These are phyloP conservation scores for Cloeon dipterum DNA, from an alignment of 2,888 invertebrate genomes.

Conservation along the genomic window DNA sequence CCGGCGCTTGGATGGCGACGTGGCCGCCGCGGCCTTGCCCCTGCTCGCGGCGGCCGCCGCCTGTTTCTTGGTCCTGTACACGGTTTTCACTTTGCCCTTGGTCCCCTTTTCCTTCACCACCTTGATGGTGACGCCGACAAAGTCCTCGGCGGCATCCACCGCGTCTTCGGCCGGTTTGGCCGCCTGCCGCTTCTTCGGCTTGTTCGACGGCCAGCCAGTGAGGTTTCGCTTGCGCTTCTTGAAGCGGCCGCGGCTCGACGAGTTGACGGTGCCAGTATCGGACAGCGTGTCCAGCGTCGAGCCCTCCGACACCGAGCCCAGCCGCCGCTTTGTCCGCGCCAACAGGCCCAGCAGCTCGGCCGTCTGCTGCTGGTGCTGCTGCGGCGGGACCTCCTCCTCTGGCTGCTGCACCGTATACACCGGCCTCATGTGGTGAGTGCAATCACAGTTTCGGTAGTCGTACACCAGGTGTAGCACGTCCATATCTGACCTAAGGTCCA, in stretches of 20 bases:
- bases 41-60: no score
- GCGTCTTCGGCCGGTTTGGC: no score
- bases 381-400: no score
- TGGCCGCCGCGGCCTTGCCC: no score
- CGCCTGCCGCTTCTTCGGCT: conserved; percentile 11
- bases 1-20: no score
- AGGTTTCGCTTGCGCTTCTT: conserved; percentile 34
- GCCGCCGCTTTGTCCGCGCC: no score
- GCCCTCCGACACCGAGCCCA: no score
- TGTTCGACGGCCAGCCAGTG: conserved; percentile 52
- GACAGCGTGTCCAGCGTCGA: conserved; percentile 5
- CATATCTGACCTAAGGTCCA: background rate
- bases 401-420: no score
- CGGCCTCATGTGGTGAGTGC: background rate
- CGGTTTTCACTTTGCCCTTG: no score
- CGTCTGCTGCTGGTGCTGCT: background rate
- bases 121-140: background rate
- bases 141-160: background rate
- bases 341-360: background rate
- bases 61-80: no score
- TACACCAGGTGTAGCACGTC: conserved; percentile 3
- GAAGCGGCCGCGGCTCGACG: background rate
- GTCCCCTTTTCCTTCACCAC: no score
- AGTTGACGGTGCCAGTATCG: conserved; percentile 4
- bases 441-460: conserved; percentile 5